These are phyloP conservation scores for Ctenopoma kingsleyae DNA, from an alignment of 2,797 vertebrate species.

Conservation along the genomic window DNA sequence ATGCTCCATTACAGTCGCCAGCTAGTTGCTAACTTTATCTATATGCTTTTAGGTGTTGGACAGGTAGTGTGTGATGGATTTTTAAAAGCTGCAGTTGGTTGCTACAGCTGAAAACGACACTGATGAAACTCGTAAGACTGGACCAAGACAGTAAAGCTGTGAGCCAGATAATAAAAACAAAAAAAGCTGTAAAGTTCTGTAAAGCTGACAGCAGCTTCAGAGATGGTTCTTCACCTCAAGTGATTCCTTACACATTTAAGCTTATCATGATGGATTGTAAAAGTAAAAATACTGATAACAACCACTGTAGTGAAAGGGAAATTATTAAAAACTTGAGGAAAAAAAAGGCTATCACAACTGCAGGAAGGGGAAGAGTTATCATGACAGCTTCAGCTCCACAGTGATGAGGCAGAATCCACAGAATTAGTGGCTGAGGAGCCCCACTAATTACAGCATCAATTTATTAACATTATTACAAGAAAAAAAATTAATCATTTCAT, in stretches of 20 bases:
- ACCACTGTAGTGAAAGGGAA: background rate
- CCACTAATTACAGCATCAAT: constrained; percentile 79
- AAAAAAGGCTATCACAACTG: constrained; percentile 4
- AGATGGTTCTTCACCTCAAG: background rate
- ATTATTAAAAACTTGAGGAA: background rate
- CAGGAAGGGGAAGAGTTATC: constrained; percentile 21
- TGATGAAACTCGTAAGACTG: background rate
- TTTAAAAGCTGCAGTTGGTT: background rate
- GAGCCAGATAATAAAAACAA: background rate
- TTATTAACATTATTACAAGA: constrained; percentile 79
- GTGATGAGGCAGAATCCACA: constrained; percentile 56
- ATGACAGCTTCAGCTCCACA: constrained; percentile 48
- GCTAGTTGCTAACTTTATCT: background rate
- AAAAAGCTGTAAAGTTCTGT: background rate
- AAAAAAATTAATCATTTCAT: constrained; percentile 84
- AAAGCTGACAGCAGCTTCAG: background rate
- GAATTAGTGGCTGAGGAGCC: constrained; percentile 19
- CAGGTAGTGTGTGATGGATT: background rate
- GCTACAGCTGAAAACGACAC: background rate
- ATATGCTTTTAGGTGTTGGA: background rate
- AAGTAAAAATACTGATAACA: background rate
- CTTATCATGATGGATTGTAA: background rate
- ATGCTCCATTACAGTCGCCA: background rate
- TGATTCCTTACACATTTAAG: background rate
- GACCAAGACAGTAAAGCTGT: background rate